Base-by-base conservation (phyloP, 2,888 invertebrate genomes). In the Dryobotodes eremita region DNA sequence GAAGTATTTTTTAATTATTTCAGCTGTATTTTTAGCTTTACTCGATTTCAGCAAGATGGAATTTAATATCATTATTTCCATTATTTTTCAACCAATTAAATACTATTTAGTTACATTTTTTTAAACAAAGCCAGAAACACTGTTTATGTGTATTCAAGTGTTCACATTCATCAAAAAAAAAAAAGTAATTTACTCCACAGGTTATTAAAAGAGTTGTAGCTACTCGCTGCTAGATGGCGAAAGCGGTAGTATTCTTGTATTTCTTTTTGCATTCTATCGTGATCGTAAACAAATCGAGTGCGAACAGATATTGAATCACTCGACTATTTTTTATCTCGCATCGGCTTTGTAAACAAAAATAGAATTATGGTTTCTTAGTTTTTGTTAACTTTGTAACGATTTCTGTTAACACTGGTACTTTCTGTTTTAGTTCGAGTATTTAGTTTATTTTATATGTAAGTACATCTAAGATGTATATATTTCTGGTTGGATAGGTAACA, bases 211-310 rank as follows among this genome's bases (percentile, higher is more conserved):
- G 20, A 57, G 55, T 71, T 90, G 73, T 10, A n/a, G 68, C 94
- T 94, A 94, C 89, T 94, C 88, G 53, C 48, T 88, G 77, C 86
- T 89, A 95, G 95, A 93, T 95, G 95, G 91, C 93, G 75, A 20
- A 62, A 73, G 26, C 8, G 8, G 79, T 79, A 48, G 15, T 55
- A 2, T 65, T 73, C n/a, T 80, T 81, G 3, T 82, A 17, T 74
- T 75, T 86, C 82, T 75, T 74, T 64, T 75, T 85, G 65, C n/a
- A 66, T 42, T 62, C 42, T 57, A 36, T 70, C 62, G 26, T 7
- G 71, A n/a, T 75, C 75, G 76, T 79, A 80, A 81, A 80, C 77
- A 80, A 80, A 50, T 65, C 55, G 55, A 75, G 61, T 61, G 79
- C 65, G 65, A 66, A 64, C 57, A 50, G 82, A 55, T 66, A 75